phyloP scores from a whole-genome alignment of 2,888 invertebrate species.

The Amaurobius ferox region DNA sequence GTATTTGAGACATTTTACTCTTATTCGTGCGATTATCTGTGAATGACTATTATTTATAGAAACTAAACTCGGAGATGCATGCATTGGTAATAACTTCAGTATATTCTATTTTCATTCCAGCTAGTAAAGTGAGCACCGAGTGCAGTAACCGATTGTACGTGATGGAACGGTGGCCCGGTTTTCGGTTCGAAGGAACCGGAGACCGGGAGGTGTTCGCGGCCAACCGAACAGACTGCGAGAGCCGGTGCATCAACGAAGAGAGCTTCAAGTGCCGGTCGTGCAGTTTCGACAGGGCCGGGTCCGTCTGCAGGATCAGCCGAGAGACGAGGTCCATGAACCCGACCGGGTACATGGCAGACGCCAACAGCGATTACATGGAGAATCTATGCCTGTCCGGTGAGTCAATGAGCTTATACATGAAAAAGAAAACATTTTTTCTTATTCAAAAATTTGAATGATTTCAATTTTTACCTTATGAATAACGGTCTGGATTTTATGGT shows the following conservation, averaged over 20 bases:
- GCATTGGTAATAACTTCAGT: no score
- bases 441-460: background rate
- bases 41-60: no score
- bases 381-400: constrained; percentile 92
- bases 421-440: background rate
- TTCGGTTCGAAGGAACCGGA: constrained; percentile 73
- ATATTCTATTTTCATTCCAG: constrained; percentile 78
- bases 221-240: constrained; percentile 92
- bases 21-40: no score
- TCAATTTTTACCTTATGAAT: no score
- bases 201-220: constrained; percentile 88
- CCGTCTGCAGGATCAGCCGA: constrained; percentile 87
- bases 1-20: no score
- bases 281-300: constrained; percentile 86
- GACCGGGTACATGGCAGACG: constrained; percentile 88
- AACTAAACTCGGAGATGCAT: no score
- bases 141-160: constrained; percentile 92
- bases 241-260: constrained; percentile 91
- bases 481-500: no score
- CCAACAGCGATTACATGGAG: constrained; percentile 92
- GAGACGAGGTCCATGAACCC: constrained; percentile 92
- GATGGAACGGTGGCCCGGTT: constrained; percentile 85
- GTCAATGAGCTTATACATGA: constrained; percentile 28
- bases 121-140: constrained; percentile 90
- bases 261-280: constrained; percentile 92